Conservation (phyloP, 2,113 vertebrate species). For the Platysteira castanea region DNA sequence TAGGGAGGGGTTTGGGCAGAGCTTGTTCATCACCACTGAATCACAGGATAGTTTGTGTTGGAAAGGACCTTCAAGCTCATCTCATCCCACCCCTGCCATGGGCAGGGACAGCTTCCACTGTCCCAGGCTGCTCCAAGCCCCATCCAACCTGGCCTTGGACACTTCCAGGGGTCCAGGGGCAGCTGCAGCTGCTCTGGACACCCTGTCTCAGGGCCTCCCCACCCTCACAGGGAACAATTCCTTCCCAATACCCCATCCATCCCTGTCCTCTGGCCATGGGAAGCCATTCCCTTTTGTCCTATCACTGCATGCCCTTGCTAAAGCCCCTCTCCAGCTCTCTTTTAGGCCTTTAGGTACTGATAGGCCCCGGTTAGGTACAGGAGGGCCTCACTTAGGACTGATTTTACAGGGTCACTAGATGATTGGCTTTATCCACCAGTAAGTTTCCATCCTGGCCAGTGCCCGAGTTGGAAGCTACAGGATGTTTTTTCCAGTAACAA, state of each 20-base stretch:
- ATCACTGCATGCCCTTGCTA: accelerated
- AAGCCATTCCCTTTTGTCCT: background rate
- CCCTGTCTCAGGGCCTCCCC: background rate
- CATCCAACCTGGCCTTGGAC: accelerated
- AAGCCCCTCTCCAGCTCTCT: background rate
- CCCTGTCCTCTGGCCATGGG: background rate
- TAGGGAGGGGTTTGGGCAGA: background rate
- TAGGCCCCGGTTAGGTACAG: background rate
- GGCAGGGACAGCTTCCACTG: background rate
- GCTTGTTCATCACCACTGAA: background rate
- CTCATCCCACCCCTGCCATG: too few species aligned
- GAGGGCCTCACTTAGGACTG: background rate
- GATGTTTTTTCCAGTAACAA: background rate
- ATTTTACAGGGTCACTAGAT: background rate
- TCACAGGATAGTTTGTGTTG: background rate
- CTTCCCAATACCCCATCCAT: background rate
- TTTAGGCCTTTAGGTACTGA: background rate
- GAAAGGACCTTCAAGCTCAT: background rate
- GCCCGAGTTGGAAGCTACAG: background rate
- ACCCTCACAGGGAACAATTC: background rate
- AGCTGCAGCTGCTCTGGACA: background rate
- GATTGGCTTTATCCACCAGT: background rate
- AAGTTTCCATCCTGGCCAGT: background rate
- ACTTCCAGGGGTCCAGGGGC: background rate
- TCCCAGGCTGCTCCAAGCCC: background rate